Evolutionary conservation across 2,888 invertebrate genomes (phyloP).

Genomic region (Drosophila quasianomalipes): DNA sequence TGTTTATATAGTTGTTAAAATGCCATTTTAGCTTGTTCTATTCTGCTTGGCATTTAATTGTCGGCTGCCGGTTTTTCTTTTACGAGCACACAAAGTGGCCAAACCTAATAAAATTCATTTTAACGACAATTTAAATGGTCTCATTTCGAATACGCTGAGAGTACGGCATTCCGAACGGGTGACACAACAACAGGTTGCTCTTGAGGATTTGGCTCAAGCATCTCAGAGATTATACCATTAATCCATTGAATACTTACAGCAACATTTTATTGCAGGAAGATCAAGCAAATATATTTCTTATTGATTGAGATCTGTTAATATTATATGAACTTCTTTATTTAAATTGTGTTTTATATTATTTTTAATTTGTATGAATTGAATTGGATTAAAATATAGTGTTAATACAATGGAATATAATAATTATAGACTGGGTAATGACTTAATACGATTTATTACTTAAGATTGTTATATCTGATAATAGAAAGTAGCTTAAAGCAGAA

Average conservation of each 20-base stretch:
- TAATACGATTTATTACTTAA: background rate
- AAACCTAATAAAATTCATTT: constrained; percentile 74
- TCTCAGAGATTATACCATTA: constrained; percentile 16
- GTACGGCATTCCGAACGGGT: constrained; percentile 3
- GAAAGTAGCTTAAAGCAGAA: background rate
- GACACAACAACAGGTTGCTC: constrained; percentile 48
- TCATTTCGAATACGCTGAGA: constrained; percentile 45
- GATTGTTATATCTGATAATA: background rate
- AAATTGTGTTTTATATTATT: background rate
- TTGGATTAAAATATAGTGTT: background rate
- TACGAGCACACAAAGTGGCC: constrained; percentile 77
- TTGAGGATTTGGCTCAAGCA: constrained; percentile 16
- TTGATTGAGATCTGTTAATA: background rate
- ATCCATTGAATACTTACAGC: background rate
- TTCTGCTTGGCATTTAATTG: constrained; percentile 78
- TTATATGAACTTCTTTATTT: background rate
- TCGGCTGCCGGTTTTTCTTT: constrained; percentile 65
- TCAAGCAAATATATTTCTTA: too few species aligned
- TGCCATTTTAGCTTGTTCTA: constrained; percentile 76
- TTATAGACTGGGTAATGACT: background rate
- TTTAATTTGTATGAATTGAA: background rate
- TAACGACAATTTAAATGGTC: constrained; percentile 82
- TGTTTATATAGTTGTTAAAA: constrained; percentile 82
- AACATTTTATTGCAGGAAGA: background rate
- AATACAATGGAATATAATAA: background rate